Conservation (phyloP, 1,140 invertebrate species). For the Rhopalosiphum padi region DNA sequence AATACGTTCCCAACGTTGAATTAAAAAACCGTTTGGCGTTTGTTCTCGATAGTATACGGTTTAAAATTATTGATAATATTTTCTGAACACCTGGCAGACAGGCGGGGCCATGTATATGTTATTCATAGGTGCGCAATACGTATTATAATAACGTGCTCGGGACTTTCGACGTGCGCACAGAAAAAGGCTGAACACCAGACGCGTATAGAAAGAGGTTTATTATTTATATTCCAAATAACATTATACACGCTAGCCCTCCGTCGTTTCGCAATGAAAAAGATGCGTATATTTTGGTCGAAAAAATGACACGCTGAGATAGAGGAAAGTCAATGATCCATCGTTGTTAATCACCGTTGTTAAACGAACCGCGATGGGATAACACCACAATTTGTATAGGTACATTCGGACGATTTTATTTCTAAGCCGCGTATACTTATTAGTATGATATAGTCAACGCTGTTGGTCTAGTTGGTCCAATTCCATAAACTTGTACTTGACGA, state of each 20-base stretch:
- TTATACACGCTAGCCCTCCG: not conserved
- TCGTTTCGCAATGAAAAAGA: not conserved
- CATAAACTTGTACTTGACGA: constrained; percentile 28
- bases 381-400: not conserved
- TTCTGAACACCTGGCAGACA: constrained; percentile 21
- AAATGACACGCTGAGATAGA: not conserved
- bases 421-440: not conserved
- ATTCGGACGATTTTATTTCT: not conserved
- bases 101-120: too few species aligned
- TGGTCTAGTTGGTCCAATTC: not conserved
- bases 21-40: not conserved
- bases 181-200: not conserved
- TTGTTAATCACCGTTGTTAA: not conserved
- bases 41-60: not conserved
- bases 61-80: constrained; percentile 1
- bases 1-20: not conserved
- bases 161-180: not conserved
- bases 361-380: not conserved
- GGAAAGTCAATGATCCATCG: not conserved
- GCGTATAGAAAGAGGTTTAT: not conserved
- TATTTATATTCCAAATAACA: not conserved
- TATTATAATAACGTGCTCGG: not conserved
- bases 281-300: not conserved
- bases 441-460: not conserved
- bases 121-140: not conserved